A percentile compares a stretch with the other conserved stretches of the same genome.
phyloP scores from a whole-genome alignment of 2,888 invertebrate genomes.

The Euzetes globulus region DNA sequence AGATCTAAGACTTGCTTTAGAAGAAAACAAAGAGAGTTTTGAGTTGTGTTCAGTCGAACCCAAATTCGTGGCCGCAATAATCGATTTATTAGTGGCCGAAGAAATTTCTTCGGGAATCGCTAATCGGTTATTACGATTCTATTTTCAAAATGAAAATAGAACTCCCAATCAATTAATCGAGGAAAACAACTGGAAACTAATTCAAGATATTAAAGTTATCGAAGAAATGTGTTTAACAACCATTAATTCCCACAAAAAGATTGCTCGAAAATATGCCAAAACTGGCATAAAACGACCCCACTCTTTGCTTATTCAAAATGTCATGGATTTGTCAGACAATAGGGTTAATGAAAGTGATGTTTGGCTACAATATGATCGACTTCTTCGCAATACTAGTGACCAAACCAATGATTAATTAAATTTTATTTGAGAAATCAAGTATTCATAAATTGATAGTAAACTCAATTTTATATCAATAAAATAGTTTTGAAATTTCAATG shows the following conservation, averaged over 20 bases:
- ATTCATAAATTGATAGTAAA: too few species aligned
- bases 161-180: conserved; percentile 52
- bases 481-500: too few species aligned
- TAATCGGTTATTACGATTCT: conserved; percentile 6
- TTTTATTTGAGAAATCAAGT: too few species aligned
- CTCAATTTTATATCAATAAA: too few species aligned
- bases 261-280: conserved; percentile 29
- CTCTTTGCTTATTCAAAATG: conserved; percentile 29
- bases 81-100: conserved; percentile 54
- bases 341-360: conserved; percentile 25
- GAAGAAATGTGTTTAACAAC: conserved; percentile 56
- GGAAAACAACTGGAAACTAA: conserved; percentile 59
- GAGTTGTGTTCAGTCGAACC: conserved; percentile 26
- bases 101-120: conserved; percentile 39
- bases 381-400: not conserved
- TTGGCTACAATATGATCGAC: conserved; percentile 21
- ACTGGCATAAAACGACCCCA: conserved; percentile 5
- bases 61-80: conserved; percentile 54
- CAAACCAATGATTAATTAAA: too few species aligned
- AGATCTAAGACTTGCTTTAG: not conserved
- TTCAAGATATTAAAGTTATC: conserved; percentile 57
- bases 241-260: conserved; percentile 56
- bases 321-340: not conserved
- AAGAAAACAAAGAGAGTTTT: conserved; percentile 13
- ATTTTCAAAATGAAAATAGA: conserved; percentile 21